phyloP scores from a whole-genome alignment of 2,888 invertebrate genomes.

The Noctua janthe region DNA sequence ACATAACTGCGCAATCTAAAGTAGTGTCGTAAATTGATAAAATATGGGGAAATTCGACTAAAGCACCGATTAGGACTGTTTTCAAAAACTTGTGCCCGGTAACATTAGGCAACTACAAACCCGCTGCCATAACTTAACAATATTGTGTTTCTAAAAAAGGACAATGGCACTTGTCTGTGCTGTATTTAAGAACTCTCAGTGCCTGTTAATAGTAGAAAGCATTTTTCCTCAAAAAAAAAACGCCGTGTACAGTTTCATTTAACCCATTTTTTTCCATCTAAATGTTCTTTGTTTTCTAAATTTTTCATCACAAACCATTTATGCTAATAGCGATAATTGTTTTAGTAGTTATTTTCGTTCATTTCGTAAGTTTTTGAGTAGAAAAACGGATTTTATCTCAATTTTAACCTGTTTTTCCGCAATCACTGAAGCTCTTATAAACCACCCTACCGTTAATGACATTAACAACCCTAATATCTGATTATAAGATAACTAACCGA shows the following conservation, averaged over 20 bases:
- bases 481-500: conserved; percentile 15
- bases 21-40: conserved; percentile 38
- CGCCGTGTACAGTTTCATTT: conserved; percentile 55
- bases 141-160: conserved; percentile 36
- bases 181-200: conserved; percentile 56
- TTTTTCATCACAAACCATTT: conserved; percentile 52
- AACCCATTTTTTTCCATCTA: conserved; percentile 56
- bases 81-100: conserved; percentile 37
- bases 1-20: conserved; percentile 10
- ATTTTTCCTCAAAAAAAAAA: conserved; percentile 60
- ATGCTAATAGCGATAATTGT: conserved; percentile 52
- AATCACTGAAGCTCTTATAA: background rate
- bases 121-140: conserved; percentile 29
- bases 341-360: conserved; percentile 32
- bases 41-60: conserved; percentile 19
- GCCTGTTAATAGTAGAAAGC: conserved; percentile 57
- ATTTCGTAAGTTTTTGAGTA: conserved; percentile 13
- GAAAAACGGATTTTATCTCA: background rate
- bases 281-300: conserved; percentile 51
- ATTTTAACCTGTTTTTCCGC: background rate
- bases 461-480: background rate
- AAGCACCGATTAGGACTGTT: conserved; percentile 20
- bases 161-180: conserved; percentile 37
- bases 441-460: background rate
- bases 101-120: conserved; percentile 20